phyloP scores from a whole-genome alignment of 2,797 vertebrate genomes.

The Fratercula arctica region DNA sequence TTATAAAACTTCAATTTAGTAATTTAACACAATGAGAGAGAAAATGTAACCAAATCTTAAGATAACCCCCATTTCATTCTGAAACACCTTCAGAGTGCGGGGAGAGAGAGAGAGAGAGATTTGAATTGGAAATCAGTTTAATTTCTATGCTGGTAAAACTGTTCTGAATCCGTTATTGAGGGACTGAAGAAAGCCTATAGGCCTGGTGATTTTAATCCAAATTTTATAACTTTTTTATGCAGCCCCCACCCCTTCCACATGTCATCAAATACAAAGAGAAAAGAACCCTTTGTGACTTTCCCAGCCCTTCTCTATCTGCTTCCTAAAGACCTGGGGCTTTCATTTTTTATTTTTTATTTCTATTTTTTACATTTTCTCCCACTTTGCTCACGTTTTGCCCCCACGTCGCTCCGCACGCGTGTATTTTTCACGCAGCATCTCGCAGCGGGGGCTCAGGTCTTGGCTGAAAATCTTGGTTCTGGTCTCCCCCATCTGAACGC shows the following conservation, averaged over 20 bases:
- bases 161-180: slow-evolving; percentile 81
- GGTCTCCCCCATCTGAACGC: not conserved
- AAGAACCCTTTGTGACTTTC: slow-evolving; percentile 62
- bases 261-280: slow-evolving; percentile 74
- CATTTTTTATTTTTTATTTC: not conserved
- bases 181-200: slow-evolving; percentile 78
- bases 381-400: not conserved
- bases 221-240: slow-evolving; percentile 81
- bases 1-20: slow-evolving; percentile 99
- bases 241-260: slow-evolving; percentile 54
- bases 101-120: slow-evolving; percentile 76
- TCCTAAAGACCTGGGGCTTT: not conserved
- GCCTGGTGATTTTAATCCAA: slow-evolving; percentile 82
- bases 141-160: slow-evolving; percentile 82
- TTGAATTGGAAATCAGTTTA: slow-evolving; percentile 89
- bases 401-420: not conserved
- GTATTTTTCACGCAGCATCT: not conserved
- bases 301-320: slow-evolving; percentile 34
- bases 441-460: not conserved
- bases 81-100: slow-evolving; percentile 86
- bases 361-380: not conserved
- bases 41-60: slow-evolving; percentile 90
- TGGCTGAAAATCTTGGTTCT: slow-evolving; percentile 1
- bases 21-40: slow-evolving; percentile 96
- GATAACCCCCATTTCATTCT: slow-evolving; percentile 90